phyloP scores from a whole-genome alignment of 2,797 vertebrate species.

The Tangara arthus region DNA sequence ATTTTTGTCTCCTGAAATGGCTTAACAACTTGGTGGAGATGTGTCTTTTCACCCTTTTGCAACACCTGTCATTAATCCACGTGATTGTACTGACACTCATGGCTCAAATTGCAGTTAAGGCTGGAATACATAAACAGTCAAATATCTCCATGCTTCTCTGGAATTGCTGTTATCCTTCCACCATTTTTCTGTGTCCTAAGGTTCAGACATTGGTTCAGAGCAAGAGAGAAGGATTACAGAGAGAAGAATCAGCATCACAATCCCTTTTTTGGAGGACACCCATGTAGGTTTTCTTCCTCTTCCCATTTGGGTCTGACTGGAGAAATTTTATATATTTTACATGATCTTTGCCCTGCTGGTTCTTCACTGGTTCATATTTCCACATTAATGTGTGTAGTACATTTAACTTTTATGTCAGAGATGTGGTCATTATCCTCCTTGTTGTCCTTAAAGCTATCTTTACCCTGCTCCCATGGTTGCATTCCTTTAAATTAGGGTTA shows the following conservation, averaged over 20 bases:
- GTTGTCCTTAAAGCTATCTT: background rate
- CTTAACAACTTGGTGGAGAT: background rate
- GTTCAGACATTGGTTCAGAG: background rate
- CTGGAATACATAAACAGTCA: no score
- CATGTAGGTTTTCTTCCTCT: fast-evolving
- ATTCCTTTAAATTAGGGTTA: background rate
- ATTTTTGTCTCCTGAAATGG: background rate
- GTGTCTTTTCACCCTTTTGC: background rate
- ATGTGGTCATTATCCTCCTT: background rate
- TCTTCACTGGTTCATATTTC: background rate
- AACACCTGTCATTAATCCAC: background rate
- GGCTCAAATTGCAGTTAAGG: background rate
- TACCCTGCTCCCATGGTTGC: background rate
- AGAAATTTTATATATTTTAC: background rate
- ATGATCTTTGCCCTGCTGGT: background rate
- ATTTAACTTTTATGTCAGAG: background rate
- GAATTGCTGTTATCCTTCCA: background rate
- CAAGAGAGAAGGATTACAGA: background rate
- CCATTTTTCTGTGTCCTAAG: background rate
- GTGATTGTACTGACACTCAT: background rate
- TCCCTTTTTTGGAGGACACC: fast-evolving
- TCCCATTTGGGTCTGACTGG: background rate
- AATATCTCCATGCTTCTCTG: background rate
- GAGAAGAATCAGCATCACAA: background rate
- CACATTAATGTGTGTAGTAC: background rate